Evolutionary conservation across 2,888 invertebrate species (phyloP).

Genomic region (Drosophila anomelani): DNA sequence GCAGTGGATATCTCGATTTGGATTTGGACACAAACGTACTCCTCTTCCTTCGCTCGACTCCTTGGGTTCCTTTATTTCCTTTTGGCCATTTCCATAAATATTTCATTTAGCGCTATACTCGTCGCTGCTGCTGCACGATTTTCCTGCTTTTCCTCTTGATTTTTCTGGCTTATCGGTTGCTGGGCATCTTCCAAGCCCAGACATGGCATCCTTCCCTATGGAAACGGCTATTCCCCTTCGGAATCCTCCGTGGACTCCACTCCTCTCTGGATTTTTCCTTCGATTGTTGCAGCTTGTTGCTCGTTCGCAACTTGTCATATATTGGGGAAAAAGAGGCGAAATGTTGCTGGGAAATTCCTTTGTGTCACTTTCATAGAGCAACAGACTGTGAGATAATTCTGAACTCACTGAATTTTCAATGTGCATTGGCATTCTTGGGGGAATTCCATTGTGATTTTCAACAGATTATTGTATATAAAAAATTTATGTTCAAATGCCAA

Average conservation of each 20-base stretch:
- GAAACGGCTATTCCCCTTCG: constrained; percentile 7
- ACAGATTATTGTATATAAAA: constrained; percentile 22
- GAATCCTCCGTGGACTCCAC: constrained; percentile 13
- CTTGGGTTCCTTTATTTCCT: constrained; percentile 14
- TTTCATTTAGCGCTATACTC: constrained; percentile 74
- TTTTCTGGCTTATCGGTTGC: constrained; percentile 54
- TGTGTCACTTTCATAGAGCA: constrained; percentile 59
- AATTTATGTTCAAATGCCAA: background rate
- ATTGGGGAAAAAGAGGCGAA: constrained; percentile 60
- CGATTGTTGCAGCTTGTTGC: constrained; percentile 60
- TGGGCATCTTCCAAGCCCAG: constrained; percentile 57
- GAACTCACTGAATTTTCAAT: constrained; percentile 27
- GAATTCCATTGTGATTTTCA: constrained; percentile 23
- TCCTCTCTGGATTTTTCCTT: constrained; percentile 1
- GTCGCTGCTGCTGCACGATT: constrained; percentile 53
- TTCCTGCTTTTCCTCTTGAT: constrained; percentile 51
- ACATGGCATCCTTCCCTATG: constrained; percentile 23
- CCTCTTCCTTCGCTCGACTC: background rate
- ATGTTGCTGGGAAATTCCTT: constrained; percentile 26
- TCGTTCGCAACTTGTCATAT: constrained; percentile 70
- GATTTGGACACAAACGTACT: constrained; percentile 24
- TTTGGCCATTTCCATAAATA: constrained; percentile 76
- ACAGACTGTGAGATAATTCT: constrained; percentile 44
- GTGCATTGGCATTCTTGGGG: constrained; percentile 31
- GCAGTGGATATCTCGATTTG: constrained; percentile 43